Conservation (phyloP, 1,140 invertebrate genomes). For the Bursaphelenchus mucronatus region DNA sequence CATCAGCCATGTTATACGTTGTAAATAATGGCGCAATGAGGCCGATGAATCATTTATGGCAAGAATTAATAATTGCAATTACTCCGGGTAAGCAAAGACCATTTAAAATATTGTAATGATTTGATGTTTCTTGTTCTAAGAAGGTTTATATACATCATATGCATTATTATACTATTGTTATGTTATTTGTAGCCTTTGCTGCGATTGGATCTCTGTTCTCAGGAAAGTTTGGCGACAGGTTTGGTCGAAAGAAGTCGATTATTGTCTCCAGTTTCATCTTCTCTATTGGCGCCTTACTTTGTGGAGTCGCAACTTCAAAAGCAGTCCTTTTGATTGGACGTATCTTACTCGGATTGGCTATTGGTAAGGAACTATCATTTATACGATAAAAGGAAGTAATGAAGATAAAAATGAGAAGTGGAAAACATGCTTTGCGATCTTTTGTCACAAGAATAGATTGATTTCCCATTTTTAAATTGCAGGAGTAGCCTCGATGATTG, state of each 20-base stretch:
- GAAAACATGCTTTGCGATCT: neutral
- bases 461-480: neutral
- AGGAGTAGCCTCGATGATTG: conserved; percentile 66
- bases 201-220: conserved; percentile 63
- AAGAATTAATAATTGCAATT: neutral
- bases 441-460: too few relatives aligned
- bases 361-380: conserved; percentile 55
- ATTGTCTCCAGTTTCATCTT: conserved; percentile 66
- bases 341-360: conserved; percentile 66
- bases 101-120: too few relatives aligned
- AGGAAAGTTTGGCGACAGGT: conserved; percentile 64
- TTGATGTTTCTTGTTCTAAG: too few relatives aligned
- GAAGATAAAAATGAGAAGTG: neutral
- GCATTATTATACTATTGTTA: neutral
- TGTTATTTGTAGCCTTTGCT: conserved; percentile 39
- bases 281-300: conserved; percentile 65
- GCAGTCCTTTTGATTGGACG: conserved; percentile 65
- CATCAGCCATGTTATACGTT: conserved; percentile 14
- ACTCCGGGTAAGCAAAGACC: conserved; percentile 3
- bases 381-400: neutral
- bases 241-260: conserved; percentile 66
- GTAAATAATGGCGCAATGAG: conserved; percentile 7
- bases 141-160: too few relatives aligned
- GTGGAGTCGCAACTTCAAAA: conserved; percentile 64
- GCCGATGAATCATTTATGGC: conserved; percentile 14